These are phyloP conservation scores for Channa argus DNA, from an alignment of 2,113 vertebrate genomes.

Conservation along the genomic window DNA sequence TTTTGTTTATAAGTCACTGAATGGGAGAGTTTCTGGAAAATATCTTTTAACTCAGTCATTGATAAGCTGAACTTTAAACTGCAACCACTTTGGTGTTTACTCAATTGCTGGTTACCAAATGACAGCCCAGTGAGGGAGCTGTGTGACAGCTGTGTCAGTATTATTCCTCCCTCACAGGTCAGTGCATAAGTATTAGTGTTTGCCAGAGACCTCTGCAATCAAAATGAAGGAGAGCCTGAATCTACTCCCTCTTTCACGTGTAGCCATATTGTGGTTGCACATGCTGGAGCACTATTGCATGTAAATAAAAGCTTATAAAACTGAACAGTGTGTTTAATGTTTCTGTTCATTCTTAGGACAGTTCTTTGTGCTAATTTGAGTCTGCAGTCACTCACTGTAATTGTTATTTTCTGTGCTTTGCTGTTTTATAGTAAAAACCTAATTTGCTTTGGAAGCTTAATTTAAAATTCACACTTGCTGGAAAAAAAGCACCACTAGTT, in stretches of 20 bases:
- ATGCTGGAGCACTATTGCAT: slow-evolving; percentile 84
- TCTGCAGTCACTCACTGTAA: background rate
- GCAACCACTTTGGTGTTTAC: slow-evolving; percentile 74
- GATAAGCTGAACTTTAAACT: slow-evolving; percentile 77
- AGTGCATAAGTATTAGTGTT: slow-evolving; percentile 80
- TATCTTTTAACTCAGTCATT: slow-evolving; percentile 74
- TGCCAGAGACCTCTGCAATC: slow-evolving; percentile 65
- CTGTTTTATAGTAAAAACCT: slow-evolving; percentile 2
- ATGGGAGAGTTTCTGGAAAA: slow-evolving; percentile 82
- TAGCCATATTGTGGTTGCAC: slow-evolving; percentile 67
- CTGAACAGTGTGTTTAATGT: slow-evolving; percentile 12
- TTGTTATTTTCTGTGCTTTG: background rate
- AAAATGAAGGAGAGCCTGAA: slow-evolving; percentile 83
- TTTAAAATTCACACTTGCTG: background rate
- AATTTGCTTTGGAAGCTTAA: background rate
- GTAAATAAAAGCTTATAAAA: slow-evolving; percentile 86
- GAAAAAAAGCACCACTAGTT: background rate
- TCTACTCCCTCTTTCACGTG: slow-evolving; percentile 64
- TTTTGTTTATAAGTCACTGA: slow-evolving; percentile 74
- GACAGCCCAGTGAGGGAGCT: slow-evolving; percentile 65
- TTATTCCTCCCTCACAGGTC: slow-evolving; percentile 64
- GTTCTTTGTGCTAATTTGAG: background rate
- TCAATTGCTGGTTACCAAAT: slow-evolving; percentile 76
- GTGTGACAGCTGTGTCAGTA: slow-evolving; percentile 71
- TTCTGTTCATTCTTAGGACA: slow-evolving; percentile 12